Conservation (phyloP, 64 coral and sea anemone species). For the Dendrophyllia cribrosa region DNA sequence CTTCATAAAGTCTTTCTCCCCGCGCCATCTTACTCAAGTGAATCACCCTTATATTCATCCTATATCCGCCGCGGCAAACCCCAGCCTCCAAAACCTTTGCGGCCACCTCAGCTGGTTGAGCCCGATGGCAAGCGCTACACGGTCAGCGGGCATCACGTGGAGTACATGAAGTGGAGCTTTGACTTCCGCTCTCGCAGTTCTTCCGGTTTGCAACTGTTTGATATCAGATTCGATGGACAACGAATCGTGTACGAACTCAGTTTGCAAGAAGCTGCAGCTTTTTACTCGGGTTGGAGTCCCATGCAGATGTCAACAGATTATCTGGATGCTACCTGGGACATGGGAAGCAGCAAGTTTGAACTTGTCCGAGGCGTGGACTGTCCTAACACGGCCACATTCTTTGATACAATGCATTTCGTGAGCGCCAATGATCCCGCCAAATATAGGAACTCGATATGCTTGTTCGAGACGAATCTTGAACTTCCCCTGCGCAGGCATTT, state of each 20-base stretch:
- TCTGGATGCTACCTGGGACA: constrained; percentile 62
- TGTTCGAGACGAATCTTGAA: constrained; percentile 74
- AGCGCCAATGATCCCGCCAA: constrained; percentile 13
- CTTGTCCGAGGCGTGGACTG: constrained; percentile 83
- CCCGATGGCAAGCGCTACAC: constrained; percentile 92
- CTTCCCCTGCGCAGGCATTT: constrained; percentile 80
- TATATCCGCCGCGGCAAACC: constrained; percentile 60
- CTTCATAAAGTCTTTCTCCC: constrained; percentile 56
- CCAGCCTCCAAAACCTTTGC: constrained; percentile 54
- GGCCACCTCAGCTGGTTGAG: constrained; percentile 74
- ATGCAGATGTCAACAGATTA: constrained; percentile 64
- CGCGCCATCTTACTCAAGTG: constrained; percentile 21
- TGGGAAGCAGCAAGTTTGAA: constrained; percentile 66
- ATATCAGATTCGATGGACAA: constrained; percentile 74
- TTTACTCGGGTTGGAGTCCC: constrained; percentile 76
- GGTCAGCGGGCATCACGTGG: constrained; percentile 74
- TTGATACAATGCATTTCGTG: constrained; percentile 60
- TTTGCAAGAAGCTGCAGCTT: constrained; percentile 76
- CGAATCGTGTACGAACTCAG: constrained; percentile 89
- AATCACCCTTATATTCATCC: constrained; percentile 49
- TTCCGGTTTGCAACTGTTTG: constrained; percentile 82
- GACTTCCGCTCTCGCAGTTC: constrained; percentile 75
- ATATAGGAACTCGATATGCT: constrained; percentile 66
- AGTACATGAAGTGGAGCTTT: constrained; percentile 94
- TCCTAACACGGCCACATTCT: constrained; percentile 70